Base-by-base conservation (phyloP, 2,888 invertebrate genomes). In the Patella caerulea region DNA sequence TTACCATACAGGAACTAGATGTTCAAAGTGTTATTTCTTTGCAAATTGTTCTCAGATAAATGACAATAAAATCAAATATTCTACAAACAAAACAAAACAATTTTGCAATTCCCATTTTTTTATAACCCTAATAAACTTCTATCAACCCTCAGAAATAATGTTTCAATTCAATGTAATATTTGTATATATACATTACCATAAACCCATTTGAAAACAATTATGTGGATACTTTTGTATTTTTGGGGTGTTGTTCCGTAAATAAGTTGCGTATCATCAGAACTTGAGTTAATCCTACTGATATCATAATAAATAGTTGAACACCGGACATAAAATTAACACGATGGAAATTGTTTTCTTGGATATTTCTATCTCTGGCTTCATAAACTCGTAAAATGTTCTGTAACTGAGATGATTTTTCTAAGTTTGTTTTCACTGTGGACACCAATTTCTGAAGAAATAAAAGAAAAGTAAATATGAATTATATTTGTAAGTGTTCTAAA, bases 311-410 rank as follows among this genome's bases (percentile, higher is more conserved):
- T 65, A 96, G 94, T 88, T 96, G 96, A 52, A 96, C 90, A 24
- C 83, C 82, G 2, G 91, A 91, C 94, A 96, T 96, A 74, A 94
- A 92, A 87, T 96, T 96, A 0, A 97, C 96, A 82, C 95, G 94
- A 81, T 95, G 95, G 88, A 94, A 96, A 92, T 96, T 96, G 72
- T 95, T 94, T 89, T 96, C 96, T 2, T 95, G 95, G 2, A 95
- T 90, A 89, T 96, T 96, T 82, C 97, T 93, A 90, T 97, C 97
- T 53, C 96, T 91, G 0, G 96, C 95, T 91, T 97, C 97, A 85
- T 93, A 93, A 0, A 95, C 95, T 75, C 95, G 94, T 79, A 96
- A 93, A 75, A 89, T 75, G 74, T 89, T 87, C 85, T 92, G 92
- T 54, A 89, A 84, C 78, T 90, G 90, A 77, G 87, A 85, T 4